Percentiles rank a stretch among this genome's conserved stretches.
These are phyloP conservation scores for Ganaspis brasiliensis DNA, from an alignment of 2,888 invertebrate genomes.

Conservation along the genomic window DNA sequence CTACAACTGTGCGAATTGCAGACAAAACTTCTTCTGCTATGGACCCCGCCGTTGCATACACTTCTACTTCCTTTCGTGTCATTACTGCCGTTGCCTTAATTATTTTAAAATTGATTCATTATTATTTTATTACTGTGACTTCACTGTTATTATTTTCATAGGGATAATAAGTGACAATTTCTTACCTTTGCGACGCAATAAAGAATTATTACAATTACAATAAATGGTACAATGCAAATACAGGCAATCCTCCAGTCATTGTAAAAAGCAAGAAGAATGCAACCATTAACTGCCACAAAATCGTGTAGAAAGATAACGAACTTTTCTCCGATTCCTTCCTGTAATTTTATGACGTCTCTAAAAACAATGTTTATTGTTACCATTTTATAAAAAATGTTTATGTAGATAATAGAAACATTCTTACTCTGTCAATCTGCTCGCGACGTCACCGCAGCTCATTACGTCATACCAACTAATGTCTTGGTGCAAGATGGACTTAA, in stretches of 20 bases:
- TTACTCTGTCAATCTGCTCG: conserved; percentile 89
- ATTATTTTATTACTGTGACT: conserved; percentile 79
- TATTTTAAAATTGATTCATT: background rate
- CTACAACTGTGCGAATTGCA: conserved; percentile 88
- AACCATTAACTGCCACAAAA: conserved; percentile 86
- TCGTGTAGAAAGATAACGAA: conserved; percentile 88
- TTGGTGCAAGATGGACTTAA: conserved; percentile 87
- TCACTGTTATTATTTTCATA: background rate
- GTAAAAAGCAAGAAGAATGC: conserved; percentile 87
- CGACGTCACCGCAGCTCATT: conserved; percentile 88
- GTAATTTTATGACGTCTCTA: conserved; percentile 88
- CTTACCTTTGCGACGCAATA: conserved; percentile 83
- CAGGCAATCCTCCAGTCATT: conserved; percentile 92
- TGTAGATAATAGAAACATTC: conserved; percentile 61
- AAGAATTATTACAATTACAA: conserved; percentile 84
- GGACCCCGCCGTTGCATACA: conserved; percentile 88
- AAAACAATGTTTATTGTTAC: background rate
- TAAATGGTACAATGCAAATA: conserved; percentile 88
- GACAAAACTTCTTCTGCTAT: conserved; percentile 90
- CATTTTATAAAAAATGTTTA: too few relatives aligned
- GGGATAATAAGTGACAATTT: conserved; percentile 83
- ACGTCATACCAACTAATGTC: conserved; percentile 89
- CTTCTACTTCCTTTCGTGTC: conserved; percentile 86
- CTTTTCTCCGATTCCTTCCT: conserved; percentile 93
- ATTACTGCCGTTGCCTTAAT: conserved; percentile 81